Evolutionary conservation across 2,888 invertebrate genomes (phyloP), one percentile per base, ranked within the genome.

Genomic region (Caenorhabditis panamensis): DNA sequence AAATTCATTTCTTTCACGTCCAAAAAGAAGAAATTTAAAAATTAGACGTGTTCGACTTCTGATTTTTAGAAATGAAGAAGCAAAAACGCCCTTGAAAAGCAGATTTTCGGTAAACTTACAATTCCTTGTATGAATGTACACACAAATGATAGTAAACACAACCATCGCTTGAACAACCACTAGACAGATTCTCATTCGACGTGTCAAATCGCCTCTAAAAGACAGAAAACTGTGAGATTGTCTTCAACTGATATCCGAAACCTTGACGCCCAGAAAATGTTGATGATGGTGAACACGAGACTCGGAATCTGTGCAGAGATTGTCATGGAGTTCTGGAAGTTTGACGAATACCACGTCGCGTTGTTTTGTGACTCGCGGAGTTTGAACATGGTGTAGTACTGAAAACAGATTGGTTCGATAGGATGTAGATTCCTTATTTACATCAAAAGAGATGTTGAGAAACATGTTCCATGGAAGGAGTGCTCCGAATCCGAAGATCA

Each of bases 401-500:
- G 68, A 62, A 91, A 83, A 31, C 26, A 20, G 24, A 26, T 37
- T 26, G 9, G 6, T n/a, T n/a, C n/a, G 31, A 31, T 31, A 6
- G 9, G 31, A 9, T 31, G 31, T 6, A 9, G 31, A 9, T 31
- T 31, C 4, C 31, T 31, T 18, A 18, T 4, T 53, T n/a, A 89
- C 90, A 79, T 82, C 73, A 58, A 69, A 73, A 9, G 88, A 86
- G 41, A 90, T 89, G 81, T 95, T 99, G 91, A 99, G 97, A 92
- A 99, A 97, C 96, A 97, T 97, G 92, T 99, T 99, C 98, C 98
- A 99, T 13, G 98, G 96, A 93, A 96, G 96, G 80, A 95, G 93
- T 0, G 95, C 95, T 44, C 97, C 98, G 84, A 99, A 93, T 8
- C 98, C 99, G 92, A 98, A 97, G 64, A 97, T 93, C 85, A 97